Base-by-base conservation (phyloP, 2,888 invertebrate species). In the Cantharis nigra region DNA sequence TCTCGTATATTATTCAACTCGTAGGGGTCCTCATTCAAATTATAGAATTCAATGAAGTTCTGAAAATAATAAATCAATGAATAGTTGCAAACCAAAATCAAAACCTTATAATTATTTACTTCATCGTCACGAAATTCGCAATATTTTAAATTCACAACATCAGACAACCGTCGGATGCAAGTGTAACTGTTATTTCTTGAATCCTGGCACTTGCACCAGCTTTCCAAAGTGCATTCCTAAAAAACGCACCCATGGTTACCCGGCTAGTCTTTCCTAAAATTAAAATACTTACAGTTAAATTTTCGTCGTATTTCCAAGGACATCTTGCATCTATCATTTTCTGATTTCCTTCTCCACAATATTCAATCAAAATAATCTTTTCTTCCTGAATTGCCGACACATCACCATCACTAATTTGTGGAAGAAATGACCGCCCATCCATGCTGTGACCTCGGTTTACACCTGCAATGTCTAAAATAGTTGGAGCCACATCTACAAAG, bases 181-280 rank as follows among this genome's bases (percentile, higher is more conserved):
- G 90, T 89, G 84, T 92, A 97, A 0, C 96, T 96, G 86, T 97
- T 97, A 86, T 97, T 97, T 83, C 88, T 90, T 0, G 93, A 89
- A 87, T 97, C 97, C 85, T 97, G 94, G 85, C 97, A 97, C 83
- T 97, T 96, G 87, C 97, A 97, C 65, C 91, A 92, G 79, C 91
- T 92, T 10, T 91, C 90, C 3, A 88, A 87, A 20, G 89, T 89
- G 83, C 96, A 96, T 85, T 93, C 89, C 92, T 95, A 86, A 11
- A 90, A 89, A 79, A 83, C 9, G 26, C 9, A 26, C 9, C 1
- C 1, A 20, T 20, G 20, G 2, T 20, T 20, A 20, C 20, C 20
- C 16, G 1, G 16, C 16, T 16, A 16, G 16, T 16, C 16, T 20
- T 20, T 1, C 3, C 20, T 2, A 20, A 26, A 26, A 9, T 26